Evolutionary conservation across 2,113 vertebrate genomes (phyloP).

Genomic region (Dissostichus mawsoni): DNA sequence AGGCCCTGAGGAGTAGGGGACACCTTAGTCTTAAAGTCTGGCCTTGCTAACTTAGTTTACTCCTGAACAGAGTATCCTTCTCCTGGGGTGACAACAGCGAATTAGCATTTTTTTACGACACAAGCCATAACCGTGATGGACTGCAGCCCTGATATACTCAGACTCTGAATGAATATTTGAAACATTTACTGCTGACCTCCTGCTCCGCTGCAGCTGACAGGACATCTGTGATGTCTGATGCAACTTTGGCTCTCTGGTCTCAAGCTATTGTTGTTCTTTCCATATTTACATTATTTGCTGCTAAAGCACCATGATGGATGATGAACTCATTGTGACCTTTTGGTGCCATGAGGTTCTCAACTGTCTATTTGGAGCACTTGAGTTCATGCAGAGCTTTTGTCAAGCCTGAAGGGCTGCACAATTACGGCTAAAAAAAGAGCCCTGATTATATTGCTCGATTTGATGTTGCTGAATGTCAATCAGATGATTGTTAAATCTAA

Average conservation of each 20-base stretch:
- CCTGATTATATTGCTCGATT: slow-evolving; percentile 18
- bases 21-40: slow-evolving; percentile 8
- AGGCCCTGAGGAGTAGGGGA: background rate
- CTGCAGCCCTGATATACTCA: slow-evolving; percentile 31
- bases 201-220: background rate
- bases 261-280: background rate
- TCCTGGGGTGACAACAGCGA: slow-evolving; percentile 41
- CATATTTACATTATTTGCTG: background rate
- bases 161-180: slow-evolving; percentile 35
- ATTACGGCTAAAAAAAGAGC: slow-evolving; percentile 6
- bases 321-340: slow-evolving; percentile 10
- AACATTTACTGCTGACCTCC: slow-evolving; percentile 38
- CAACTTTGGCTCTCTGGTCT: background rate
- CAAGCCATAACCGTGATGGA: slow-evolving; percentile 49
- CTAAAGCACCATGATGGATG: background rate
- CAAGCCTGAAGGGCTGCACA: background rate
- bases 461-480: slow-evolving; percentile 16
- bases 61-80: slow-evolving; percentile 20
- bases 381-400: background rate
- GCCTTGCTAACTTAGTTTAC: slow-evolving; percentile 29
- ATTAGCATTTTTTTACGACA: slow-evolving; percentile 57
- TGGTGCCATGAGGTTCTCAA: background rate
- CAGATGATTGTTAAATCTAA: background rate
- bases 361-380: slow-evolving; percentile 6
- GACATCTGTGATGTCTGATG: slow-evolving; percentile 2